Evolutionary conservation across 2,797 vertebrate genomes (phyloP).

Genomic region (Chromis chromis): DNA sequence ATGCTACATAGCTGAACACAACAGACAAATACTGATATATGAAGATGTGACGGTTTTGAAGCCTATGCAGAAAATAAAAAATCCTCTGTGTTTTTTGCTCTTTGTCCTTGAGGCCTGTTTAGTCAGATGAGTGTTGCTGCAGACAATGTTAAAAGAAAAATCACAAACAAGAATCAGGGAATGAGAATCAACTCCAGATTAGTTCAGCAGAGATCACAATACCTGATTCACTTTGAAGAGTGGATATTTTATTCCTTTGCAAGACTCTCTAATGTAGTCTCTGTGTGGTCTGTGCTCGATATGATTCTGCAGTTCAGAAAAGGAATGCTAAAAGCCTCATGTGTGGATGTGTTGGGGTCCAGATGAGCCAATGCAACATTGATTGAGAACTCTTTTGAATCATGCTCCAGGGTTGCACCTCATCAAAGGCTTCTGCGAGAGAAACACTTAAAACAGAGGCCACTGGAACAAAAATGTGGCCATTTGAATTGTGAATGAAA

Average conservation of each 20-base stretch:
- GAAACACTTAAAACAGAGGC: slow-evolving; percentile 21
- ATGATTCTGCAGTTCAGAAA: slow-evolving; percentile 21
- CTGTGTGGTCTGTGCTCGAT: slow-evolving; percentile 18
- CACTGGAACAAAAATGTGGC: slow-evolving; percentile 11
- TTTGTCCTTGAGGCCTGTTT: slow-evolving; percentile 20
- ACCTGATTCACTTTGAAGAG: slow-evolving; percentile 58
- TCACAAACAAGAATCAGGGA: slow-evolving; percentile 31
- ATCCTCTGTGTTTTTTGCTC: background rate
- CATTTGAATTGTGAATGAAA: slow-evolving; percentile 26
- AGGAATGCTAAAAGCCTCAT: slow-evolving; percentile 18
- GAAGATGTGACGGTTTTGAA: slow-evolving; percentile 1
- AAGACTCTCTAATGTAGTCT: slow-evolving; percentile 32
- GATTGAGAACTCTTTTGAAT: slow-evolving; percentile 40
- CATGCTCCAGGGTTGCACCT: slow-evolving; percentile 13
- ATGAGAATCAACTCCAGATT: slow-evolving; percentile 23
- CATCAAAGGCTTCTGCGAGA: slow-evolving; percentile 34
- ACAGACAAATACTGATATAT: background rate
- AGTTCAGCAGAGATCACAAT: slow-evolving; percentile 42
- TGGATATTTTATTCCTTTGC: slow-evolving; percentile 29
- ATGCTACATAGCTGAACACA: background rate
- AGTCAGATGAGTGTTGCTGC: slow-evolving; percentile 2
- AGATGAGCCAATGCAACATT: slow-evolving; percentile 35
- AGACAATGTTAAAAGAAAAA: slow-evolving; percentile 12
- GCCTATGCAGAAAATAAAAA: background rate
- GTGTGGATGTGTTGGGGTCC: slow-evolving; percentile 29